Evolutionary conservation across 2,113 vertebrate species (phyloP).

Genomic region (Tylochromis polylepis): DNA sequence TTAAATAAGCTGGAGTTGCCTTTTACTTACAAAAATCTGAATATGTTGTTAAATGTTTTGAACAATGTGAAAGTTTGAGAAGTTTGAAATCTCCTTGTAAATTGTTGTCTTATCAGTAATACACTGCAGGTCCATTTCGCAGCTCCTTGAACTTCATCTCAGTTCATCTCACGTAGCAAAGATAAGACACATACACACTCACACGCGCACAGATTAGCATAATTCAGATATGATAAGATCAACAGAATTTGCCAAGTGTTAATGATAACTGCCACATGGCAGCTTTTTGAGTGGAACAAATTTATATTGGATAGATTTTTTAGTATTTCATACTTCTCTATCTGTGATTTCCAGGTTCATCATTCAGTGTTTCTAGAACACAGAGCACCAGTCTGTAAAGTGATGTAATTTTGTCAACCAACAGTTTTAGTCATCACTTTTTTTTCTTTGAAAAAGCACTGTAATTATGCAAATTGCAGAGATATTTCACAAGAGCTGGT

Average conservation of each 20-base stretch:
- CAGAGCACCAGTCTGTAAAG: neutral
- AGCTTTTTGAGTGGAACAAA: neutral
- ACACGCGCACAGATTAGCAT: neutral
- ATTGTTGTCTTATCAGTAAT: neutral
- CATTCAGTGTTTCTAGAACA: neutral
- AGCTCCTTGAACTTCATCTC: conserved; percentile 7
- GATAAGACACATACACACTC: neutral
- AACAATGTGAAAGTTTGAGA: neutral
- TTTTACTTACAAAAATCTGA: neutral
- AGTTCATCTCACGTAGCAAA: neutral
- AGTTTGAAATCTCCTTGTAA: neutral
- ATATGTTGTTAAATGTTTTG: neutral
- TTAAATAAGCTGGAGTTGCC: neutral
- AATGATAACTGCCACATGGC: neutral
- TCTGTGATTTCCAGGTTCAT: neutral
- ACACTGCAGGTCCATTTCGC: conserved; percentile 13
- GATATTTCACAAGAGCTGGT: neutral
- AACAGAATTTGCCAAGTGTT: neutral
- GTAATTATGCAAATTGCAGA: neutral
- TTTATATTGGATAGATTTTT: neutral
- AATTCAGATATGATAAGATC: neutral
- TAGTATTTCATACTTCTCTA: neutral
- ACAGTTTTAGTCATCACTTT: neutral
- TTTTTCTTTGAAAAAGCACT: neutral
- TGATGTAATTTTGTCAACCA: neutral